Base-by-base conservation (phyloP, 37 sponge, comb jelly and placozoan species). In the Diacarnus erythraeanus region DNA sequence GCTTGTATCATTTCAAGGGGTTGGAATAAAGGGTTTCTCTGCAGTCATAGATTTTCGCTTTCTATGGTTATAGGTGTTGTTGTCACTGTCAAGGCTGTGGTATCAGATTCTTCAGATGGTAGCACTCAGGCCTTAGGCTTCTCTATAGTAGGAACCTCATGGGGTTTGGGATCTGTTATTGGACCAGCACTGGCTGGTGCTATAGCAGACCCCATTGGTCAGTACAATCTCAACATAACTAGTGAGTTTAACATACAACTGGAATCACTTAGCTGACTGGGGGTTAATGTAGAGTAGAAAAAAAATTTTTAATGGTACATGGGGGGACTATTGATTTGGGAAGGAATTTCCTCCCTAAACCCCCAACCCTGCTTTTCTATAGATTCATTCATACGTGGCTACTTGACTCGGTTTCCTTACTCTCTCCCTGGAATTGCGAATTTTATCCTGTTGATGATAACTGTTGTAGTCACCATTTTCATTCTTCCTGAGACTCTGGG, bases 151-250 rank as follows among this genome's bases (percentile, higher is more conserved):
- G 51, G 77, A 33, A 38, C 64, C 30, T 59, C 84, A n/a, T 80
- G 72, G 71, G 84, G 88, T 15, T 17, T 84, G 17, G 90, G 94
- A 20, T 23, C 84, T n/a, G 77, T 94, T 39, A 30, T 91, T 37
- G 87, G 91, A 12, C 87, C 91, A 31, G 91, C 87, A 38, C 18
- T 91, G 17, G 77, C 87, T 41, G 87, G 91, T 9, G 75, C 77
- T 20, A 67, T 83, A 0, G 79, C 91, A 35, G 91, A 91, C 34
- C 91, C 91, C 54, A 78, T 91, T 38, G 82, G 79, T 3, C 91
- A 91, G 77, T 91, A 91, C 68, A 83, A 88, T 69, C 74, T 88
- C 58, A 81, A 35, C 37, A 76, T 87, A 31, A 12, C 61, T 9
- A 87, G 88, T 87, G 25, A 76, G 75, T 42, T 2, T 40, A 5